Evolutionary conservation across 2,888 invertebrate species (phyloP).

Genomic region (Seira ritae): DNA sequence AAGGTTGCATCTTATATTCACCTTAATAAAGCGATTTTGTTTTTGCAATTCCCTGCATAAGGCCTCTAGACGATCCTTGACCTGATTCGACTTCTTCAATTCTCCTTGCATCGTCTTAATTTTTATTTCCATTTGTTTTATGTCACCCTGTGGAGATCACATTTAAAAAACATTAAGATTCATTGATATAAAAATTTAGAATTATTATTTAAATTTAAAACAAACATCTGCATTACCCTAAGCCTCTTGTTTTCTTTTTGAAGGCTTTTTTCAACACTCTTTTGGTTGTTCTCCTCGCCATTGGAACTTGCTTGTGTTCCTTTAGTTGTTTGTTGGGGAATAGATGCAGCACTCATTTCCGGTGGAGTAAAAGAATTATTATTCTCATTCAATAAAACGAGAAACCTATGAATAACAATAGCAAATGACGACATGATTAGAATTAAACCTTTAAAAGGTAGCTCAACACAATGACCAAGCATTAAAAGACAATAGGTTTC

Average conservation of each 20-base stretch:
- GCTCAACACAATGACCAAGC: too few relatives aligned
- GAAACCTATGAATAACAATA: neutral
- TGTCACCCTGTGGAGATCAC: constrained; percentile 61
- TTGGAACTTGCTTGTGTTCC: constrained; percentile 20
- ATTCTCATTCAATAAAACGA: neutral
- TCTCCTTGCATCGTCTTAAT: constrained; percentile 67
- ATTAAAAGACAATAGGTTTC: too few relatives aligned
- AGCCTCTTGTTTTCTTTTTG: constrained; percentile 72
- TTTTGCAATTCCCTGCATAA: constrained; percentile 73
- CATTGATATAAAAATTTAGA: too few relatives aligned
- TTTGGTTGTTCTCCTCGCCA: constrained; percentile 45
- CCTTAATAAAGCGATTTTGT: constrained; percentile 73
- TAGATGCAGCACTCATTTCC: constrained; percentile 52
- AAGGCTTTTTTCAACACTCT: constrained; percentile 67
- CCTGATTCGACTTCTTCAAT: constrained; percentile 67
- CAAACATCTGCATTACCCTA: too few relatives aligned
- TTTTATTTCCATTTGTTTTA: constrained; percentile 71
- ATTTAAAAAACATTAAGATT: neutral
- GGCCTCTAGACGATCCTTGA: constrained; percentile 71
- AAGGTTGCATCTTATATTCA: too few relatives aligned
- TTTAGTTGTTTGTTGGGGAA: neutral
- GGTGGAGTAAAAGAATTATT: neutral
- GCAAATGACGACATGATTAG: neutral
- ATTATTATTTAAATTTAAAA: too few relatives aligned
- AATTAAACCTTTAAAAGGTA: too few relatives aligned